Conservation (phyloP, 2,113 vertebrate genomes). For the Vulpes vulpes region DNA sequence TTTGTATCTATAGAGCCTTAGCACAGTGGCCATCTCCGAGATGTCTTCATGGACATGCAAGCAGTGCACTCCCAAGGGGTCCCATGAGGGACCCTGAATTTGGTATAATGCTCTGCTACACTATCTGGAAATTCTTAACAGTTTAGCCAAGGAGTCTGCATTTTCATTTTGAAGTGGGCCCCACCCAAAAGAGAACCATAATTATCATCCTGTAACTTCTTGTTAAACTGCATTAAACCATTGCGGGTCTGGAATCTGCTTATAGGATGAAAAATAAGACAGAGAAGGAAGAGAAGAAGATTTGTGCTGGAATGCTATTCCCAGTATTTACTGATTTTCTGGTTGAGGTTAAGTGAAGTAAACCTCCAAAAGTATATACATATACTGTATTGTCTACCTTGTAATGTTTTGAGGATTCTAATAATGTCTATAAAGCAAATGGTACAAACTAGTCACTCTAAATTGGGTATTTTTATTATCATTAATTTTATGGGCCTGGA, state of each 20-base stretch:
- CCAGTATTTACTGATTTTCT: background rate
- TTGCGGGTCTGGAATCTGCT: background rate
- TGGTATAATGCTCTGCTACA: background rate
- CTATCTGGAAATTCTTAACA: background rate
- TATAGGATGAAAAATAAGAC: background rate
- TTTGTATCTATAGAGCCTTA: background rate
- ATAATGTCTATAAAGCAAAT: background rate
- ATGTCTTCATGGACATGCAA: background rate
- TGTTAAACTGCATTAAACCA: background rate
- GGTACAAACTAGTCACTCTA: background rate
- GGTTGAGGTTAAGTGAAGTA: background rate
- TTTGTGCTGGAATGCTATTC: background rate
- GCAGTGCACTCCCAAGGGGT: too few species aligned
- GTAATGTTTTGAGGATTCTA: slow-evolving; percentile 13
- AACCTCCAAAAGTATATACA: background rate
- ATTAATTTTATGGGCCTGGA: background rate
- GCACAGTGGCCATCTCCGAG: background rate
- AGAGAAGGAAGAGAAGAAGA: background rate
- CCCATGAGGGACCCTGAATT: background rate
- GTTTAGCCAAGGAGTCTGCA: background rate
- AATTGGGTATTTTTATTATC: background rate
- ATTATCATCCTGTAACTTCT: background rate
- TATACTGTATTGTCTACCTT: background rate
- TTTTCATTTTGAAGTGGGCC: background rate
- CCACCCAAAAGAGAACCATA: background rate